Evolutionary conservation across 1,140 invertebrate species (phyloP).

Genomic region (Drosophila tsacasi): DNA sequence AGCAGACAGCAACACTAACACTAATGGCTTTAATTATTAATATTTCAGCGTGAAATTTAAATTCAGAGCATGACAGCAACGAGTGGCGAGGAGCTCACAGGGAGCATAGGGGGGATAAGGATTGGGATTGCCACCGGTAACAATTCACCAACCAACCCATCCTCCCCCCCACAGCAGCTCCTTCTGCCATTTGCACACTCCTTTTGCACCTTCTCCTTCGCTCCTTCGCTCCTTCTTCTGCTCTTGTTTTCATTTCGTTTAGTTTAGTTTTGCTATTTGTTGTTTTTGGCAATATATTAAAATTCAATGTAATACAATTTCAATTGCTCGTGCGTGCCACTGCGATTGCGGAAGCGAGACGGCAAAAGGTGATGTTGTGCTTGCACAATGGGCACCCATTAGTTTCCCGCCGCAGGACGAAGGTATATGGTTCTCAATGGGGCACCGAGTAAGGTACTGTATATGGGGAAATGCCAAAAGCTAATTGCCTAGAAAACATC

Average conservation of each 20-base stretch:
- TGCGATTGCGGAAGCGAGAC: slow-evolving; percentile 27
- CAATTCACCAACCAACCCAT: not conserved
- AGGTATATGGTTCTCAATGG: not conserved
- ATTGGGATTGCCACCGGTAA: not conserved
- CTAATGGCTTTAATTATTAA: slow-evolving; percentile 73
- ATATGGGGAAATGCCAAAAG: not conserved
- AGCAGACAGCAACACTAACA: slow-evolving; percentile 32
- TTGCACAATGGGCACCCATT: slow-evolving; percentile 10
- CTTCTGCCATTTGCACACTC: slow-evolving; percentile 11
- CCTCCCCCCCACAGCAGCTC: not conserved
- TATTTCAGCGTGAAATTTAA: slow-evolving; percentile 76
- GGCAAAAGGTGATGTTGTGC: slow-evolving; percentile 57
- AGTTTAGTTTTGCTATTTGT: slow-evolving; percentile 52
- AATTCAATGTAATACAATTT: slow-evolving; percentile 83
- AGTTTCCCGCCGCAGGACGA: not conserved
- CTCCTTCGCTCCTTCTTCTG: not conserved
- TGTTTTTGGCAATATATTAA: slow-evolving; percentile 72
- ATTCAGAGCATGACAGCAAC: slow-evolving; percentile 65
- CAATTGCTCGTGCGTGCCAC: slow-evolving; percentile 74
- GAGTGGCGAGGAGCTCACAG: slow-evolving; percentile 1
- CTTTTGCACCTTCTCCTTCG: not conserved
- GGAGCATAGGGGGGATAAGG: not conserved
- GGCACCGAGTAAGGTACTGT: too few relatives aligned
- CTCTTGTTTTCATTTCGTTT: slow-evolving; percentile 32
- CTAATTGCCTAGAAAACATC: not conserved